Base-by-base conservation (phyloP, 2,113 vertebrate species). In the Alligator sinensis region DNA sequence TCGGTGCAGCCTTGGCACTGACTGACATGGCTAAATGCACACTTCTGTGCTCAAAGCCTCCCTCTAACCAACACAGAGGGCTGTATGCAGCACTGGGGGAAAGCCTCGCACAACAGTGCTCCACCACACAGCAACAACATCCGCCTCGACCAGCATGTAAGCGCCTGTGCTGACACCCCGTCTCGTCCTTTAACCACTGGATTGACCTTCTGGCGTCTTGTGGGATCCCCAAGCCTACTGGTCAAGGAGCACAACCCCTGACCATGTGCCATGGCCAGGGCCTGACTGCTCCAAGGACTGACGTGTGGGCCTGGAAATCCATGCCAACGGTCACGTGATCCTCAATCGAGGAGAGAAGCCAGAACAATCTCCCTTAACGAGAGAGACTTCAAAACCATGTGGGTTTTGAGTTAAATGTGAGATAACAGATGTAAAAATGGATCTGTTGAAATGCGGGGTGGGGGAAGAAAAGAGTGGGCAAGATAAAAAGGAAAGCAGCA, bases 361-460 rank as follows among this genome's bases (percentile, higher is more conserved):
- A 16, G 89, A 94, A 84, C 24, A 2, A 47, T 27, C 6, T 1
- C 3, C 4, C 82, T 30, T 30, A 8, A 57, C 63, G 60, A 30
- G 72, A 34, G 34, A 64, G 80, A 74, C 0, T 1, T 11, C 61
- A 22, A 28, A 25, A 4, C 3, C 4, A 0, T 28, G 70, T 0
- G 0, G 60, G 60, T 82, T 34, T 58, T 47, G 47, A 8, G 47
- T 47, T 47, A 47, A 47, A 47, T 47, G 47, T 9, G 47, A 47
- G 8, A 47, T 47, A 47, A 47, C 47, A 47, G 47, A 47, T 47
- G 47, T 47, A 47, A 47, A 1, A 30, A 2, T 0, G 12, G 47
- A 14, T 28, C 55, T 88, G 55, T 57, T 34, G 82, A 9, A 57
- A 18, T 11, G 62, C 55, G 28, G 13, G 30, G 8, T 3, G 59